Evolutionary conservation across 2,888 invertebrate genomes (phyloP).

Genomic region (Aproaerema taeniolella): DNA sequence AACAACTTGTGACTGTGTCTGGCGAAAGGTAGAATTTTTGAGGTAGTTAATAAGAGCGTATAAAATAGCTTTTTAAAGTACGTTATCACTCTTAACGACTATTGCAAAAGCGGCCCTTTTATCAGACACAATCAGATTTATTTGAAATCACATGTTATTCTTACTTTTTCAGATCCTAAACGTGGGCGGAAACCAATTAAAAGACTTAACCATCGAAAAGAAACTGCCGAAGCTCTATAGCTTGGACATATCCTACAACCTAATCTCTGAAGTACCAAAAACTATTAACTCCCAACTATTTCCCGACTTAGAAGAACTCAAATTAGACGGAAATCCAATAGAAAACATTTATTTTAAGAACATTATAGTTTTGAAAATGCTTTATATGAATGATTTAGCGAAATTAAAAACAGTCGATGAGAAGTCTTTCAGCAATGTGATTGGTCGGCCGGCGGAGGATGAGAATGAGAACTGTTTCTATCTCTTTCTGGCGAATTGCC

Average conservation of each 20-base stretch:
- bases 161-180: constrained; percentile 48
- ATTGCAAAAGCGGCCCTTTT: no score
- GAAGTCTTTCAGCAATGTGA: constrained; percentile 68
- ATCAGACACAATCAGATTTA: no score
- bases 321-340: constrained; percentile 74
- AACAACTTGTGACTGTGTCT: no score
- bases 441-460: constrained; percentile 46
- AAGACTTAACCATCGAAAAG: constrained; percentile 55
- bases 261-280: constrained; percentile 60
- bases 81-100: no score
- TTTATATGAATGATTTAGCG: constrained; percentile 61
- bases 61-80: no score
- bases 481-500: constrained; percentile 66
- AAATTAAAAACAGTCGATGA: constrained; percentile 49
- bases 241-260: constrained; percentile 73
- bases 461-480: constrained; percentile 56
- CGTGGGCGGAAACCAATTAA: constrained; percentile 65
- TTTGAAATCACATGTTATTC: background rate
- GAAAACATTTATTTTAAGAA: constrained; percentile 62
- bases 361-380: constrained; percentile 54
- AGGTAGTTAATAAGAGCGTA: no score
- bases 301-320: constrained; percentile 65
- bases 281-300: constrained; percentile 54
- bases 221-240: constrained; percentile 58
- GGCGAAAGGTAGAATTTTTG: no score